Conservation (phyloP, 2,888 invertebrate genomes). For the Deroplatys truncata region DNA sequence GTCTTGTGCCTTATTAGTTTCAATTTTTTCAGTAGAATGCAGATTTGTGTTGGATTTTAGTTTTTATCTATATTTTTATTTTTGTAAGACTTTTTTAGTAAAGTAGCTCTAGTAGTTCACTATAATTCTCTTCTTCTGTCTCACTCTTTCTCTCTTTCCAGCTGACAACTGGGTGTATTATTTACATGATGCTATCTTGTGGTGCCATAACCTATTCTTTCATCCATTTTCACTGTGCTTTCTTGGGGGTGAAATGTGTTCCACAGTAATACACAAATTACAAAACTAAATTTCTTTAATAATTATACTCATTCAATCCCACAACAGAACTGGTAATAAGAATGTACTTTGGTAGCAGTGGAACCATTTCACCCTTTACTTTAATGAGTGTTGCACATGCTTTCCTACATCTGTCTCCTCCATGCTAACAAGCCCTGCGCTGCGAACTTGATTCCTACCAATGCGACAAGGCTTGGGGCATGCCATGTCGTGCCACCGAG, state of each 20-base stretch:
- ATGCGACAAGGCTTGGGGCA: slow-evolving; percentile 17
- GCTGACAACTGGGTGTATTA: slow-evolving; percentile 32
- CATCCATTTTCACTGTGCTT: slow-evolving; percentile 18
- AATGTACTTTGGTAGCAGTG: neutral
- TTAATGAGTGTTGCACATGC: slow-evolving; percentile 14
- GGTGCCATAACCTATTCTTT: slow-evolving; percentile 17
- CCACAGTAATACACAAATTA: neutral
- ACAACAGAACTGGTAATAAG: neutral
- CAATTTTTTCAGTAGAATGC: slow-evolving; percentile 30
- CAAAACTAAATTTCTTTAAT: neutral
- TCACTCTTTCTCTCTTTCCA: slow-evolving; percentile 32
- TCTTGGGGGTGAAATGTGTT: slow-evolving; percentile 23
- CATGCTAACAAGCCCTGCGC: slow-evolving; percentile 34
- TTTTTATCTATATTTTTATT: slow-evolving; percentile 30
- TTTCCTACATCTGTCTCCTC: slow-evolving; percentile 26
- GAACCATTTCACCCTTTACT: slow-evolving; percentile 13
- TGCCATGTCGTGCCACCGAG: slow-evolving; percentile 40
- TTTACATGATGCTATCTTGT: slow-evolving; percentile 26
- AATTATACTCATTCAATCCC: neutral
- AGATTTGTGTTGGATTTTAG: neutral
- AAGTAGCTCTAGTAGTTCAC: slow-evolving; percentile 28
- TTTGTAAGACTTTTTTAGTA: slow-evolving; percentile 25
- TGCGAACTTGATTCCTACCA: slow-evolving; percentile 17
- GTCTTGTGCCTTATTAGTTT: slow-evolving; percentile 28
- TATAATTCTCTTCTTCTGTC: slow-evolving; percentile 31